Conservation (phyloP, 2,113 vertebrate species). For the Gila orcuttii region DNA sequence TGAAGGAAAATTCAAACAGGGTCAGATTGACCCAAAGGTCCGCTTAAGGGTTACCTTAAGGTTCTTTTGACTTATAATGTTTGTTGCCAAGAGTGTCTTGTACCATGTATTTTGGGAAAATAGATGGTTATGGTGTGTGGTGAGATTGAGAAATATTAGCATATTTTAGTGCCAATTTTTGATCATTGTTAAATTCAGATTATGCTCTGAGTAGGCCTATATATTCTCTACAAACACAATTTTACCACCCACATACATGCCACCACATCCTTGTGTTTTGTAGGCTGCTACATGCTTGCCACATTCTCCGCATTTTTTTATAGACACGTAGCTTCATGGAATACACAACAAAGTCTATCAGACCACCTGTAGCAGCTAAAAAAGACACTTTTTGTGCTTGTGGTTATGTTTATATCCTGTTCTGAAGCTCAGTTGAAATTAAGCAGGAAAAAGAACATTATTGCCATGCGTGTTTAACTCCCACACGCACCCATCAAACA, state of each 20-base stretch:
- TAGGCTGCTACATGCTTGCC: constrained; percentile 10
- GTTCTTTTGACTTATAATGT: not conserved
- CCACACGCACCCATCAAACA: constrained; percentile 46
- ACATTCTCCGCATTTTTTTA: constrained; percentile 61
- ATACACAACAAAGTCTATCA: constrained; percentile 47
- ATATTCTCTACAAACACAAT: constrained; percentile 26
- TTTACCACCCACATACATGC: constrained; percentile 16
- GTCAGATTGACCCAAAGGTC: too few species aligned
- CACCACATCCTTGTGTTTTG: constrained; percentile 28
- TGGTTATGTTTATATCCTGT: constrained; percentile 47
- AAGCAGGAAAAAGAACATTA: constrained; percentile 47
- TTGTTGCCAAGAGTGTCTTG: not conserved
- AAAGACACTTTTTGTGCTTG: constrained; percentile 42
- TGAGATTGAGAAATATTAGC: not conserved
- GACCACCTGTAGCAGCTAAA: constrained; percentile 57
- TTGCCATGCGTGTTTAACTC: constrained; percentile 18
- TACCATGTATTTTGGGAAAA: not conserved
- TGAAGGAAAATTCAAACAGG: too few species aligned
- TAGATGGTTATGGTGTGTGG: not conserved
- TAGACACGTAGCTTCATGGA: constrained; percentile 57
- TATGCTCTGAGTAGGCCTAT: not conserved
- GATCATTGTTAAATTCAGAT: not conserved
- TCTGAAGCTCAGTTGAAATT: constrained; percentile 52
- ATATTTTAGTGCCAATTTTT: not conserved
- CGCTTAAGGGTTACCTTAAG: not conserved